Base-by-base conservation (phyloP, 2,797 vertebrate species). In the Megaceryle alcyon region DNA sequence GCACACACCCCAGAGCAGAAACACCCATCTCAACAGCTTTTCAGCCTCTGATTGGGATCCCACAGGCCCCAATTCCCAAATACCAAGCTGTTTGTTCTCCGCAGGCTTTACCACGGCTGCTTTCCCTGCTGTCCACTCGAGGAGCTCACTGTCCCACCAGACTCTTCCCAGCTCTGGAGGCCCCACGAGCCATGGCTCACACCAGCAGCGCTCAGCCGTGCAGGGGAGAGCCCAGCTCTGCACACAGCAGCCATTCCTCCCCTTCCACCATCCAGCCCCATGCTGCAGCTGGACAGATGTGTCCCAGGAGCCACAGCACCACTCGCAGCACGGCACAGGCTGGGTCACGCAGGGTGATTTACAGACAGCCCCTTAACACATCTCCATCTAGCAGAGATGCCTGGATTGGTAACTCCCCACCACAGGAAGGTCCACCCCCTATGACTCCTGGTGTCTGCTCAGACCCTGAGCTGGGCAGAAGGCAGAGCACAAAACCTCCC, bases 61-160 rank as follows among this genome's bases (percentile, higher is more conserved):
- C 60, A 4, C 59, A 15, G 53, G 39, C 35, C 28, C 61, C 12
- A 5, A 13, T 9, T 21, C 76, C 80, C 68, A 37, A 21, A 28
- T 7, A 6, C 0, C 35, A 3, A 29, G 4, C 54, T 5, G 25
- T 3, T 28, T 2, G 2, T 8, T 11, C 26, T 9, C 59, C 3
- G 20, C 7, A 2, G 2, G 41, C n/a, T 6, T 23, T 13, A 7
- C n/a, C 6, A 56, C 11, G 35, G 68, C 61, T 39, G 51, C 65
- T 71, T 33, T 23, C 44, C 33, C n/a, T 10, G 29, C 76, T 4
- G 57, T 33, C 77, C 7, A 43, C n/a, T 12, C 15, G 1, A 7
- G 3, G 43, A 37, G 7, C 37, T 13, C 3, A 1, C 56, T 19
- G 37, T 14, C 18, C 44, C 8, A 7, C 37, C 44, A 9, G 43